A percentile compares a stretch with the other conserved stretches of the same genome.
Evolutionary conservation across 2,888 invertebrate species (phyloP).

Genomic region (Hemicrepidius hirtus): DNA sequence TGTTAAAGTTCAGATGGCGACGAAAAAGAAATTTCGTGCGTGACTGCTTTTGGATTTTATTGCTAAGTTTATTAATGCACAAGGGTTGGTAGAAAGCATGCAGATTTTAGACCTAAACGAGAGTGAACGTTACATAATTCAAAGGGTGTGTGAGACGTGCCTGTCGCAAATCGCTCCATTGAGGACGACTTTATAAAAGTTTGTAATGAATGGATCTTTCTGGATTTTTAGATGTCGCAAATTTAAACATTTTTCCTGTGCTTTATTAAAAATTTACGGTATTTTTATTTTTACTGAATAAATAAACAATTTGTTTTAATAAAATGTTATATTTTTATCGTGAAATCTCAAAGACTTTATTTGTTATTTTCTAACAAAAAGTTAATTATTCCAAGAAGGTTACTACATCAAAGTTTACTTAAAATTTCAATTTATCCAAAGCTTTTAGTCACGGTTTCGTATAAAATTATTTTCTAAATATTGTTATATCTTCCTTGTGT

Average conservation of each 20-base stretch:
- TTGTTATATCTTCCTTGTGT: neutral
- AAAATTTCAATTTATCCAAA: neutral
- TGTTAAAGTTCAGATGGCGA: neutral
- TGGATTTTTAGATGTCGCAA: neutral
- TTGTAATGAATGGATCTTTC: slow-evolving; percentile 4
- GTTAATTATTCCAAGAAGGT: neutral
- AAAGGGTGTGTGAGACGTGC: slow-evolving; percentile 26
- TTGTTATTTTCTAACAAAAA: neutral
- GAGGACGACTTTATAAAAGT: slow-evolving; percentile 19
- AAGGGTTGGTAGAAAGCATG: slow-evolving; percentile 1
- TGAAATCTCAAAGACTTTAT: too few species aligned
- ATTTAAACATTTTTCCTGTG: too few species aligned
- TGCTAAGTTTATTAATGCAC: slow-evolving; percentile 6
- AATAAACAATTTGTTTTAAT: too few species aligned
- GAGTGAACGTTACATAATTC: slow-evolving; percentile 18
- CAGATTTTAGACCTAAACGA: slow-evolving; percentile 24
- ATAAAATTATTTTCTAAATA: neutral
- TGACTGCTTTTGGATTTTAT: neutral
- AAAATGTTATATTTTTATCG: too few species aligned
- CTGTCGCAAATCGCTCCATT: neutral
- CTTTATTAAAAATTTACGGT: too few species aligned
- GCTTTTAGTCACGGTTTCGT: neutral
- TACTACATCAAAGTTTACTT: neutral
- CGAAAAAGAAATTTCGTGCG: neutral
- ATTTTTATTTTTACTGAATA: too few species aligned